Conservation (phyloP, 1,140 invertebrate species). For the Ostrea denselamellosa region DNA sequence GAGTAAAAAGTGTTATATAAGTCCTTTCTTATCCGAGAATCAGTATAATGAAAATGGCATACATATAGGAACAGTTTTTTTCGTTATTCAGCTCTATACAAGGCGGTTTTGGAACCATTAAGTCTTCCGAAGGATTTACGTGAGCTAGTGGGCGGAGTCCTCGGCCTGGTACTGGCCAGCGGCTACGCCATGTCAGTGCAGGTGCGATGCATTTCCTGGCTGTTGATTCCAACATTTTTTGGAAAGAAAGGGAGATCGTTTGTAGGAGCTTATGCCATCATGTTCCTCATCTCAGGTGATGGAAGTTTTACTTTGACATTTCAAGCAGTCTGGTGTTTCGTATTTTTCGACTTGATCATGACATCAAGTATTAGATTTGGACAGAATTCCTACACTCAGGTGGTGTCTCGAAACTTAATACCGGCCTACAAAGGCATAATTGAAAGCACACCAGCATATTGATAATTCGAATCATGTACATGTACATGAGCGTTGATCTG, state of each 20-base stretch:
- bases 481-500: too few species aligned
- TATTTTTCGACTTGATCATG: too few species aligned
- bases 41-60: not conserved
- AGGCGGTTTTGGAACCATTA: slow-evolving; percentile 58
- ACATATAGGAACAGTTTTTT: not conserved
- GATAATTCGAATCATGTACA: too few species aligned
- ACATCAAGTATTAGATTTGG: too few species aligned
- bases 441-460: too few species aligned
- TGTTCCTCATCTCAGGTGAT: slow-evolving; percentile 66
- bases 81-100: slow-evolving; percentile 53
- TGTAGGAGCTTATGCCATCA: slow-evolving; percentile 67
- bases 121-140: slow-evolving; percentile 46
- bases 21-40: too few species aligned
- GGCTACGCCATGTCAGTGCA: slow-evolving; percentile 69
- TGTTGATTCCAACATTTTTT: slow-evolving; percentile 71
- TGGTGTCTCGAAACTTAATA: too few species aligned
- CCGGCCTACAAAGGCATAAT: too few species aligned
- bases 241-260: slow-evolving; percentile 70
- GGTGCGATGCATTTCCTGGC: slow-evolving; percentile 65
- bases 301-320: too few species aligned
- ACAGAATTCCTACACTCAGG: too few species aligned
- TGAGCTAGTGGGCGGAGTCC: slow-evolving; percentile 53
- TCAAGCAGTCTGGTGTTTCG: too few species aligned
- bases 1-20: too few species aligned
- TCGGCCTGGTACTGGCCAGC: slow-evolving; percentile 59